Conservation (phyloP, 1,140 invertebrate species). For the Polypedilum pembai region DNA sequence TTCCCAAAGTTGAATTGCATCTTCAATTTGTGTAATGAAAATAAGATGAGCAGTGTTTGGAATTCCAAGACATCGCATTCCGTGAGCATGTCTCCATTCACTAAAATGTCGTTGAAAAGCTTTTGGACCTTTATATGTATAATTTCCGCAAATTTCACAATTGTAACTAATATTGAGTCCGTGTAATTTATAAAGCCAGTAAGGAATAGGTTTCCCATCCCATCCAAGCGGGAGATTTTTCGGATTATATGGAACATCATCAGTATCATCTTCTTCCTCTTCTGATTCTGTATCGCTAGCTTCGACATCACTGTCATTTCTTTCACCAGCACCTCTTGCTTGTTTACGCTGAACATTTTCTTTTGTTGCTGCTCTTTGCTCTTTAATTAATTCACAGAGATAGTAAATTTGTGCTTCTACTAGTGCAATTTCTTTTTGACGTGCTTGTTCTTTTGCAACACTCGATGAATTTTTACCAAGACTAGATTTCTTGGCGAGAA, state of each 20-base stretch:
- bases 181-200: constrained; percentile 99
- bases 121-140: constrained; percentile 98
- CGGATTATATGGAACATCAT: constrained; percentile 96
- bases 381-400: constrained; percentile 71
- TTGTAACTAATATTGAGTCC: constrained; percentile 98
- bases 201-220: constrained; percentile 99
- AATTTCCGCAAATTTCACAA: constrained; percentile 99
- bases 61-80: constrained; percentile 97
- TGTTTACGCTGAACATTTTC: constrained; percentile 99
- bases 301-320: constrained; percentile 88
- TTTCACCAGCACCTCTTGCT: constrained; percentile 89
- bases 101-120: constrained; percentile 99
- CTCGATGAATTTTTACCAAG: constrained; percentile 60
- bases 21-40: constrained; percentile 98
- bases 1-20: constrained; percentile 94
- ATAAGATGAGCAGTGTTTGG: constrained; percentile 99
- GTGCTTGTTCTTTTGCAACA: constrained; percentile 58
- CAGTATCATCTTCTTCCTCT: constrained; percentile 83
- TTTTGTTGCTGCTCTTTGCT: constrained; percentile 82
- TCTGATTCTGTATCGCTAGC: constrained; percentile 77
- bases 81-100: constrained; percentile 99
- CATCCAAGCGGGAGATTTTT: constrained; percentile 98
- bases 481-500: constrained; percentile 79
- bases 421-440: constrained; percentile 72
- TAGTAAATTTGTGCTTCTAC: constrained; percentile 86